A percentile compares a stretch with the other conserved stretches of the same genome.
phyloP scores from a whole-genome alignment of 2,797 vertebrate genomes.

The Hippoglossus hippoglossus region DNA sequence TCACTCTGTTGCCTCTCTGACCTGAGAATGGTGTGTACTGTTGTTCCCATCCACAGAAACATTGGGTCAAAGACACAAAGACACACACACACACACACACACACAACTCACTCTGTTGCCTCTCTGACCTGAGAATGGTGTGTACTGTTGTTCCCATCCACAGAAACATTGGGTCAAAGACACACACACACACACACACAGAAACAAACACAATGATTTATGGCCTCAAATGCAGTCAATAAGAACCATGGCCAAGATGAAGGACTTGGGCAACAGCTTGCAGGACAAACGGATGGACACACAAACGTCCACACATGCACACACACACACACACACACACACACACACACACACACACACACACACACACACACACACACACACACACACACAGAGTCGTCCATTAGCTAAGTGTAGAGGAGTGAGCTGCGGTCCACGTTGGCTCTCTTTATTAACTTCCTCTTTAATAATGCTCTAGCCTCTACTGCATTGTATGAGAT shows the following conservation, averaged over 20 bases:
- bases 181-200: conserved; percentile 28
- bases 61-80: too few species aligned
- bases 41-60: conserved; percentile 25
- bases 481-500: background rate
- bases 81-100: conserved; percentile 35
- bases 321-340: conserved; percentile 30
- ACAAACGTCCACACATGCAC: conserved; percentile 29
- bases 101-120: conserved; percentile 51
- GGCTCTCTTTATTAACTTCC: conserved; percentile 66
- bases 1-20: conserved; percentile 63
- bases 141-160: conserved; percentile 47
- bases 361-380: conserved; percentile 29
- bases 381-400: conserved; percentile 41
- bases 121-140: conserved; percentile 75
- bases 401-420: conserved; percentile 64
- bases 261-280: conserved; percentile 62
- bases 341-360: conserved; percentile 44
- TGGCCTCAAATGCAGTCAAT: conserved; percentile 81
- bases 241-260: conserved; percentile 73
- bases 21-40: conserved; percentile 73
- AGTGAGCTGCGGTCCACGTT: conserved; percentile 41
- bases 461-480: conserved; percentile 22
- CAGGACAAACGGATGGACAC: conserved; percentile 20
- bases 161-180: too few species aligned
- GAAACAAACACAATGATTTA: conserved; percentile 77